Percentiles rank a stretch among this genome's conserved stretches.
Evolutionary conservation across 2,888 invertebrate genomes (phyloP).

Genomic region (Nomada goodeniana): DNA sequence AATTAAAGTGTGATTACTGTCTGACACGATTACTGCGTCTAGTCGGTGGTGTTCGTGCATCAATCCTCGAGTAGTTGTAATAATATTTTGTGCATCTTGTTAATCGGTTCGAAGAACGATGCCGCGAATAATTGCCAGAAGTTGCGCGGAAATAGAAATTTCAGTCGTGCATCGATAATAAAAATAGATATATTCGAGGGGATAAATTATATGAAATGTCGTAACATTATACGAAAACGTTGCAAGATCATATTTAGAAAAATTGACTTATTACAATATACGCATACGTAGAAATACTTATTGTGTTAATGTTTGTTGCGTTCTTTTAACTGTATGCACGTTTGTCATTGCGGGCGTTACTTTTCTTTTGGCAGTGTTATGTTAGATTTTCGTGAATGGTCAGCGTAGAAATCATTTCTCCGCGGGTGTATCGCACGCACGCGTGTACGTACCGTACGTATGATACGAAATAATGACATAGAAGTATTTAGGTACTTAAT

Average conservation of each 20-base stretch:
- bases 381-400: conserved; percentile 1
- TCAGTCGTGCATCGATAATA: conserved; percentile 13
- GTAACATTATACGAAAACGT: conserved; percentile 14
- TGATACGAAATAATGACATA: neutral
- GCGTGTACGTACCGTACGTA: no score
- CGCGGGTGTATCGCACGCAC: neutral
- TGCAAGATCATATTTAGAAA: conserved; percentile 5
- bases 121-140: conserved; percentile 12
- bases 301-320: neutral
- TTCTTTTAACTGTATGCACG: neutral
- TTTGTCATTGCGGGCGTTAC: neutral
- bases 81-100: neutral
- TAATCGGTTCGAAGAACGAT: conserved; percentile 11
- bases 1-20: conserved; percentile 69
- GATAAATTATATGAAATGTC: neutral
- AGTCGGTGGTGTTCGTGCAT: conserved; percentile 50
- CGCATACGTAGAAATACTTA: neutral
- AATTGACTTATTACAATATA: conserved; percentile 21
- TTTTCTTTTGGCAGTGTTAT: conserved; percentile 40
- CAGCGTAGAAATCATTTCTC: conserved; percentile 14
- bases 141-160: conserved; percentile 8
- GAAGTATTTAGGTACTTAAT: neutral
- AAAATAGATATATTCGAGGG: conserved; percentile 23
- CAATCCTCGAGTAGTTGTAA: neutral
- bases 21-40: conserved; percentile 62